A percentile compares a stretch with the other conserved stretches of the same genome.
Conservation (phyloP, 2,888 invertebrate genomes). For the Trachelus stipa region DNA sequence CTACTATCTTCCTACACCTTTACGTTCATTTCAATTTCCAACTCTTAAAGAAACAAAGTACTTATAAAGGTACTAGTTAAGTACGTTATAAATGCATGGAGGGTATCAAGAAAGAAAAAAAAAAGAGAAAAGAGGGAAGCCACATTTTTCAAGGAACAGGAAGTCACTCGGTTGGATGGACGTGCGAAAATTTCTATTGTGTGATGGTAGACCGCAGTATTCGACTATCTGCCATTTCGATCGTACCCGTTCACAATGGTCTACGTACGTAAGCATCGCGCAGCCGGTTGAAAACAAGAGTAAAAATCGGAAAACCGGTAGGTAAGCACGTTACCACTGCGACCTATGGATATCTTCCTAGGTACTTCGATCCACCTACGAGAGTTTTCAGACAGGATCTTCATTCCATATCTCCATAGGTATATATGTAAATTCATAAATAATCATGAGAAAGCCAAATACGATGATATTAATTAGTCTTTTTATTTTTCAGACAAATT, state of each 20-base stretch:
- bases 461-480: background rate
- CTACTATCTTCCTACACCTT: background rate
- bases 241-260: constrained; percentile 4
- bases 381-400: background rate
- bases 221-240: constrained; percentile 1
- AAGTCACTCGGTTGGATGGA: background rate
- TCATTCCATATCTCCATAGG: background rate
- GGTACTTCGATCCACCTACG: background rate
- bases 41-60: background rate
- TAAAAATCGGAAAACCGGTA: constrained; percentile 7
- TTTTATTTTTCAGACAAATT: background rate
- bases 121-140: background rate
- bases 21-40: background rate
- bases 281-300: constrained; percentile 8
- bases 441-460: background rate
- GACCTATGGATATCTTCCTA: background rate
- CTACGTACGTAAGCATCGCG: constrained; percentile 5
- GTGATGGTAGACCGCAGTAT: background rate
- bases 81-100: background rate
- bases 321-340: background rate
- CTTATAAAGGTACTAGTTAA: background rate
- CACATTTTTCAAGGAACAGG: background rate
- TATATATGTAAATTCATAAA: background rate
- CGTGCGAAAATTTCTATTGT: background rate
- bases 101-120: background rate